phyloP scores from a whole-genome alignment of 1,140 invertebrate species.

The Anagrus nilaparvatae region DNA sequence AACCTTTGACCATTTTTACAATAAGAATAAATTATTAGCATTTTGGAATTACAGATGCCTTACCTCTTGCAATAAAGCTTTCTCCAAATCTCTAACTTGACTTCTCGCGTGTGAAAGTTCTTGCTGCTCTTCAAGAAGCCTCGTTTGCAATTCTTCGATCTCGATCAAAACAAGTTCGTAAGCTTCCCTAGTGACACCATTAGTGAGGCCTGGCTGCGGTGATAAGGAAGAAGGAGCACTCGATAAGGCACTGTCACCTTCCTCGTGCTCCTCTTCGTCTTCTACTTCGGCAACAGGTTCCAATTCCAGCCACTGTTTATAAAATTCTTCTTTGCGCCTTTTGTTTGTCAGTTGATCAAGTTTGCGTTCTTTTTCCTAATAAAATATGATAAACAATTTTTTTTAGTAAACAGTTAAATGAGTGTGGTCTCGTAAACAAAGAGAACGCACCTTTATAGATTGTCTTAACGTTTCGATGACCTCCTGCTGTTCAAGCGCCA shows the following conservation, averaged over 20 bases:
- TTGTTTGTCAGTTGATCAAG: conserved; percentile 36
- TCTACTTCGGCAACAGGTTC: conserved; percentile 37
- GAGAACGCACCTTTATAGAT: conserved; percentile 31
- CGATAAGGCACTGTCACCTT: conserved; percentile 32
- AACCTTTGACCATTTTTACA: not conserved
- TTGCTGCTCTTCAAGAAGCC: conserved; percentile 27
- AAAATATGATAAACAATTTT: conserved; percentile 7
- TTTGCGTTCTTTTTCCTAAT: conserved; percentile 35
- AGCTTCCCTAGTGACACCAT: conserved; percentile 29
- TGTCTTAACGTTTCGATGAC: conserved; percentile 36
- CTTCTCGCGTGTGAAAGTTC: conserved; percentile 30
- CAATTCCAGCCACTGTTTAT: conserved; percentile 33
- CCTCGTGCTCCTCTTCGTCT: conserved; percentile 34
- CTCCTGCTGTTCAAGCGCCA: conserved; percentile 35
- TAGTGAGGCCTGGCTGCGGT: conserved; percentile 30
- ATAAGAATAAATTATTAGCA: not conserved
- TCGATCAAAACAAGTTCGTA: conserved; percentile 31
- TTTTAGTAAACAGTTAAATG: not conserved
- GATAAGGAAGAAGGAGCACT: conserved; percentile 33
- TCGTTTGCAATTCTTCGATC: conserved; percentile 31
- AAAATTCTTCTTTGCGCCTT: conserved; percentile 34
- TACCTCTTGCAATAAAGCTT: conserved; percentile 36
- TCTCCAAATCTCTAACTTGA: conserved; percentile 33
- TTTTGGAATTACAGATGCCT: not conserved
- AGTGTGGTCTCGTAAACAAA: not conserved